Evolutionary conservation across 2,888 invertebrate species (phyloP).

Genomic region (Drosophila nr. perissopoda): DNA sequence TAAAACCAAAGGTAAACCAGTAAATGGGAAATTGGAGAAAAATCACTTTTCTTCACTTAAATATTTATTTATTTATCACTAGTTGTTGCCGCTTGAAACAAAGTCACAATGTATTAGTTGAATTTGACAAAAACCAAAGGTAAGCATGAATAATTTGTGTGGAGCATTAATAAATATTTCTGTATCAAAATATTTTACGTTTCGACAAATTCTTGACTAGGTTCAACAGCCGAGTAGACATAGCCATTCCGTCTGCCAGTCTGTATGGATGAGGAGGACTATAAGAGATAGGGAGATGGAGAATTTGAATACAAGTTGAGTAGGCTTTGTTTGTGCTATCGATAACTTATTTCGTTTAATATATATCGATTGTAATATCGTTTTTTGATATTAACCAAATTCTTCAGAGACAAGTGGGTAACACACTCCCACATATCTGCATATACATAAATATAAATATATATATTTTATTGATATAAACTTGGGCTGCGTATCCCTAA

Average conservation of each 20-base stretch:
- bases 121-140: not conserved
- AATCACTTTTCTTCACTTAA: not conserved
- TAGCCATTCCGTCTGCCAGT: not conserved
- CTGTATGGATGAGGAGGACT: not conserved
- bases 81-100: not conserved
- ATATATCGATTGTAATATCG: too few relatives aligned
- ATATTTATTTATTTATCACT: not conserved
- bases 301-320: not conserved
- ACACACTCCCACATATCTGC: too few relatives aligned
- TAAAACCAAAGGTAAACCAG: not conserved
- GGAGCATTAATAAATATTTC: too few relatives aligned
- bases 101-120: not conserved
- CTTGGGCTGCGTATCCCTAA: not conserved
- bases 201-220: not conserved
- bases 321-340: too few relatives aligned
- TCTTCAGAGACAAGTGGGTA: not conserved
- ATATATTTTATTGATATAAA: too few relatives aligned
- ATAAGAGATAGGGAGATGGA: not conserved
- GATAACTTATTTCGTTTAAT: too few relatives aligned
- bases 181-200: not conserved
- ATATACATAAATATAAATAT: not conserved
- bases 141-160: not conserved
- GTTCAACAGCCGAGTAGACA: not conserved
- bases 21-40: not conserved
- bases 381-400: not conserved